phyloP scores from a whole-genome alignment of 2,797 vertebrate genomes.

The Coreius guichenoti region DNA sequence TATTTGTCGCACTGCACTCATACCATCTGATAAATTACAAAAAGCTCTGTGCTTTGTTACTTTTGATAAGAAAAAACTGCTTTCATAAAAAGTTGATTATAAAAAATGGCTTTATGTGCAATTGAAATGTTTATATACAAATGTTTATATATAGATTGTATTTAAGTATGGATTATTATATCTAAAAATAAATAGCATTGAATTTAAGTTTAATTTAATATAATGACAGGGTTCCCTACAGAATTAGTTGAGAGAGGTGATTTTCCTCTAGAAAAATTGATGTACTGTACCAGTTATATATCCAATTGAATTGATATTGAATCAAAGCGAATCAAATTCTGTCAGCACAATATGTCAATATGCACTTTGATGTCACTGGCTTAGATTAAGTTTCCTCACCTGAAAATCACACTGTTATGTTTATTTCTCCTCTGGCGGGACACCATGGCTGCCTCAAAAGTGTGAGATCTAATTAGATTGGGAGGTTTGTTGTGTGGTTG shows the following conservation, averaged over 20 bases:
- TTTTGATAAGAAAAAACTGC: neutral
- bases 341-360: neutral
- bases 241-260: neutral
- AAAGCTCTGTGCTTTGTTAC: too few relatives aligned
- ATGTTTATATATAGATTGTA: neutral
- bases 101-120: neutral
- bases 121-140: neutral
- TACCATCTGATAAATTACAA: neutral
- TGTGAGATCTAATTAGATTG: constrained; percentile 38
- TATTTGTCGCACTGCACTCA: neutral
- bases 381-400: neutral
- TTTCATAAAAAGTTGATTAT: neutral
- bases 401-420: neutral
- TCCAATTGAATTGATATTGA: neutral
- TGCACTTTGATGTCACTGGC: neutral
- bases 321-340: neutral
- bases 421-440: constrained; percentile 14
- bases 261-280: neutral
- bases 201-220: neutral
- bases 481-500: constrained; percentile 19
- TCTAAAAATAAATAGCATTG: neutral
- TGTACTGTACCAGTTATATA: neutral
- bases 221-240: neutral
- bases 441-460: neutral
- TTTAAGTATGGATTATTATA: neutral